Evolutionary conservation across 2,888 invertebrate genomes (phyloP).

Genomic region (Uloborus plumipes): DNA sequence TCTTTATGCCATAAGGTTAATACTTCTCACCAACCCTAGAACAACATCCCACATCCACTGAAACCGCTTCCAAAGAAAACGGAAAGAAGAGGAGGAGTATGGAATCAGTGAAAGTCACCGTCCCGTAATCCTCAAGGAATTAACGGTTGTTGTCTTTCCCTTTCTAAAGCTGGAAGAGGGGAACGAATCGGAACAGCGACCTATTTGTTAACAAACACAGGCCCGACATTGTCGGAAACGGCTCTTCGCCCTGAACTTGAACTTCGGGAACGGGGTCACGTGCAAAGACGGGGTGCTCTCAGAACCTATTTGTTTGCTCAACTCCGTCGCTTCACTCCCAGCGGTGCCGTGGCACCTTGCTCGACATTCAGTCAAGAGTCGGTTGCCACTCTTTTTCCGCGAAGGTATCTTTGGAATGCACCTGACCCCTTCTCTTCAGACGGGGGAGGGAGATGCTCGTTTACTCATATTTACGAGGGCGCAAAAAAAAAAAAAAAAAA

Average conservation of each 20-base stretch:
- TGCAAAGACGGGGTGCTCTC: too few species aligned
- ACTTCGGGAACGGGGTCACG: slow-evolving; percentile 38
- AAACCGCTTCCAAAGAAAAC: too few species aligned
- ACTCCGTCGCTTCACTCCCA: too few species aligned
- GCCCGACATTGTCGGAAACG: slow-evolving; percentile 31
- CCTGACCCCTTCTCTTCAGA: slow-evolving; percentile 40
- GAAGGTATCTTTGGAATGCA: slow-evolving; percentile 44
- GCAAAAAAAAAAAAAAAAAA: slow-evolving; percentile 2
- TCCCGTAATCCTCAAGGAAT: not conserved
- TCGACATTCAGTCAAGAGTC: slow-evolving; percentile 29
- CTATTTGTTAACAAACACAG: slow-evolving; percentile 36
- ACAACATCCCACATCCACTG: too few species aligned
- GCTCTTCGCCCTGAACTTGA: slow-evolving; percentile 43
- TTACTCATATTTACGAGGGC: not conserved
- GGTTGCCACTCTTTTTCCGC: slow-evolving; percentile 13
- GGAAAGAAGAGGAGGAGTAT: not conserved
- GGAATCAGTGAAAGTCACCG: slow-evolving; percentile 6
- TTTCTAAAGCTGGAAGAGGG: not conserved
- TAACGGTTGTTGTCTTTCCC: too few species aligned
- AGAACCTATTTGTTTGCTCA: too few species aligned
- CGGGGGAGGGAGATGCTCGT: slow-evolving; percentile 27
- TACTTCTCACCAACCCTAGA: too few species aligned
- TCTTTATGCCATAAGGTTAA: too few species aligned
- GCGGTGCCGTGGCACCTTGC: slow-evolving; percentile 26
- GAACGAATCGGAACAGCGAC: slow-evolving; percentile 25